These are phyloP conservation scores for Zonitis immaculata DNA, from an alignment of 2,888 invertebrate species.

Conservation along the genomic window DNA sequence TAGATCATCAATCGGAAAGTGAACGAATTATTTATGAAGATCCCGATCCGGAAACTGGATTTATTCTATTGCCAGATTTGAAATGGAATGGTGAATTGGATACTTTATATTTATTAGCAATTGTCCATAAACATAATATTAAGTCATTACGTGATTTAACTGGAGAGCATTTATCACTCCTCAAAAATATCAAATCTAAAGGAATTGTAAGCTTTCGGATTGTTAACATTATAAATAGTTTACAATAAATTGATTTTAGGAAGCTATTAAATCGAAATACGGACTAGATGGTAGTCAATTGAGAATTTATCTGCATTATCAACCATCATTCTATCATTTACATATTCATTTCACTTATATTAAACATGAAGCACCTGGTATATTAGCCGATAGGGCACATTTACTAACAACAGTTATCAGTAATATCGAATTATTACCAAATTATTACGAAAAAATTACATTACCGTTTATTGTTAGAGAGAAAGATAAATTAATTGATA, in stretches of 20 bases:
- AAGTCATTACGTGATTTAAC: constrained; percentile 83
- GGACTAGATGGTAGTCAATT: constrained; percentile 65
- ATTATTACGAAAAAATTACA: constrained; percentile 80
- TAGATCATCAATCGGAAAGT: constrained; percentile 84
- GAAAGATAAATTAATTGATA: constrained; percentile 65
- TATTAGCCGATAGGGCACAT: constrained; percentile 81
- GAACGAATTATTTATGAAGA: constrained; percentile 86
- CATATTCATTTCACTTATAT: constrained; percentile 90
- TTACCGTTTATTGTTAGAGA: constrained; percentile 77
- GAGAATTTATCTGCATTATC: constrained; percentile 88
- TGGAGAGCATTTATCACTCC: constrained; percentile 68
- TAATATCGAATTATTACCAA: constrained; percentile 75
- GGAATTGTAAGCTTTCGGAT: constrained; percentile 61
- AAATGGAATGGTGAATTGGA: constrained; percentile 90
- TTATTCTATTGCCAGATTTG: constrained; percentile 86
- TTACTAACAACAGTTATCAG: constrained; percentile 82
- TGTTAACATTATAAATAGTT: too few species aligned
- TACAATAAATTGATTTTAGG: constrained; percentile 52
- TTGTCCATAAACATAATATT: constrained; percentile 68
- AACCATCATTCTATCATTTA: constrained; percentile 94
- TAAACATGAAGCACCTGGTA: constrained; percentile 75
- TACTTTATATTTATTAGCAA: constrained; percentile 79
- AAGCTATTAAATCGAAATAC: constrained; percentile 73
- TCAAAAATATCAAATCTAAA: constrained; percentile 74
- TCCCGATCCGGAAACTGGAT: constrained; percentile 71